phyloP scores from a whole-genome alignment of 2,113 vertebrate species.

The Pachypanchax playfairii region DNA sequence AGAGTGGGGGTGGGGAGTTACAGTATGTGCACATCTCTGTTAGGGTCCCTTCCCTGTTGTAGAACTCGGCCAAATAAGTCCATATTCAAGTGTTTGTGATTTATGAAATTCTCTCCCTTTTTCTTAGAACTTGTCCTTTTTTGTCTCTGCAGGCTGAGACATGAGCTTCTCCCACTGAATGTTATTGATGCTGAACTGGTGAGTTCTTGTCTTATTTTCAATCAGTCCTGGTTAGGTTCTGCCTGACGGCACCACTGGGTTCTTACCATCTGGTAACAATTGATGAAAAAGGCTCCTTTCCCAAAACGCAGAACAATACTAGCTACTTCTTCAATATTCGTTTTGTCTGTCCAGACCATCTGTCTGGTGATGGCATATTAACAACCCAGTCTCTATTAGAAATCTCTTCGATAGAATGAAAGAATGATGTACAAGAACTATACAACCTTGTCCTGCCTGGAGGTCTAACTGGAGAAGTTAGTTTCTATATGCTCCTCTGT shows the following conservation, averaged over 20 bases:
- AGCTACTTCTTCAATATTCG: slow-evolving; percentile 24
- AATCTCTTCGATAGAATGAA: slow-evolving; percentile 18
- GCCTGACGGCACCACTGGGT: background rate
- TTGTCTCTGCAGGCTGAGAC: slow-evolving; percentile 70
- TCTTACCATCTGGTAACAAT: slow-evolving; percentile 23
- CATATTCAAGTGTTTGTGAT: slow-evolving; percentile 32
- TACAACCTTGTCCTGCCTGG: slow-evolving; percentile 10
- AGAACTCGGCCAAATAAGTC: slow-evolving; percentile 64
- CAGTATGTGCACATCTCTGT: slow-evolving; percentile 21
- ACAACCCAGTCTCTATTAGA: slow-evolving; percentile 23
- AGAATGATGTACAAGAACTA: slow-evolving; percentile 28
- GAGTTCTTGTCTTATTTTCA: slow-evolving; percentile 52
- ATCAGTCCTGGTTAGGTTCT: slow-evolving; percentile 9
- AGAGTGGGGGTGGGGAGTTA: background rate
- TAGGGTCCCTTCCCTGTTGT: slow-evolving; percentile 15
- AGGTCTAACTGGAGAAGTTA: slow-evolving; percentile 17
- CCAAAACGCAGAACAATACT: slow-evolving; percentile 10
- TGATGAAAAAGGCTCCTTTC: slow-evolving; percentile 11
- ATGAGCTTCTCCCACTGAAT: slow-evolving; percentile 70
- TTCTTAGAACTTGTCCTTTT: slow-evolving; percentile 59
- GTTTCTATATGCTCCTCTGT: background rate
- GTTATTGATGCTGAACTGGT: slow-evolving; percentile 77
- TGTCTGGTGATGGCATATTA: slow-evolving; percentile 32
- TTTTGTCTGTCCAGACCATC: slow-evolving; percentile 27
- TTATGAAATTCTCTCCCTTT: slow-evolving; percentile 50